Evolutionary conservation across 2,888 invertebrate genomes (phyloP).

Genomic region (Microplitis deprimator): DNA sequence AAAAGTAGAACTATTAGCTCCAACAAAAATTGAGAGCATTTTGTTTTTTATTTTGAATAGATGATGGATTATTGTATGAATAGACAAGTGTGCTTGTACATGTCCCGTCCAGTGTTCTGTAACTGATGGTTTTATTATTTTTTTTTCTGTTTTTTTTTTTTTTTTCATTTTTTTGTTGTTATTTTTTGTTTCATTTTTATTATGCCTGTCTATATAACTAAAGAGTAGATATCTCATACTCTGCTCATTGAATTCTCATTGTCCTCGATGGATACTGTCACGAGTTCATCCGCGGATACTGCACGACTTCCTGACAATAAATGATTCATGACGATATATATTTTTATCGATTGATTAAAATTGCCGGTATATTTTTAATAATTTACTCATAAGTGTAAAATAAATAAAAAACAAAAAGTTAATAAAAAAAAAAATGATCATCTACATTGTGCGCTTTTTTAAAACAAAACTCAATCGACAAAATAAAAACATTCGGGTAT

Average conservation of each 20-base stretch:
- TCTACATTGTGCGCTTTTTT: too few species aligned
- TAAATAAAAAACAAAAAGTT: too few species aligned
- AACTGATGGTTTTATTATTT: constrained; percentile 30
- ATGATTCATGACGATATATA: constrained; percentile 6
- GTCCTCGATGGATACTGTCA: constrained; percentile 11
- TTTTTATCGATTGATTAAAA: constrained; percentile 7
- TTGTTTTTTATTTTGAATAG: constrained; percentile 8
- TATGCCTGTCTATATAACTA: neutral
- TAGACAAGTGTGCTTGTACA: constrained; percentile 17
- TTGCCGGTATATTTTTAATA: neutral
- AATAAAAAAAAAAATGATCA: too few species aligned
- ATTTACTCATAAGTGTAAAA: neutral
- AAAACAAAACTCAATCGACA: too few species aligned
- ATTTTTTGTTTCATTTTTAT: neutral
- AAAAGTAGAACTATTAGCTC: neutral
- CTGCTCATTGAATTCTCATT: constrained; percentile 19
- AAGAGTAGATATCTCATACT: neutral
- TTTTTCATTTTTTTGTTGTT: neutral
- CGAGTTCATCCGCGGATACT: neutral
- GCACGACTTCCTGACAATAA: neutral
- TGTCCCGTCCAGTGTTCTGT: constrained; percentile 19
- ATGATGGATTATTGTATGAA: constrained; percentile 28
- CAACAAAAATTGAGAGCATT: neutral
- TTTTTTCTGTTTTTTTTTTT: neutral
- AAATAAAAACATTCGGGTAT: neutral